Conservation (phyloP, 2,113 vertebrate species). For the Callospermophilus lateralis region DNA sequence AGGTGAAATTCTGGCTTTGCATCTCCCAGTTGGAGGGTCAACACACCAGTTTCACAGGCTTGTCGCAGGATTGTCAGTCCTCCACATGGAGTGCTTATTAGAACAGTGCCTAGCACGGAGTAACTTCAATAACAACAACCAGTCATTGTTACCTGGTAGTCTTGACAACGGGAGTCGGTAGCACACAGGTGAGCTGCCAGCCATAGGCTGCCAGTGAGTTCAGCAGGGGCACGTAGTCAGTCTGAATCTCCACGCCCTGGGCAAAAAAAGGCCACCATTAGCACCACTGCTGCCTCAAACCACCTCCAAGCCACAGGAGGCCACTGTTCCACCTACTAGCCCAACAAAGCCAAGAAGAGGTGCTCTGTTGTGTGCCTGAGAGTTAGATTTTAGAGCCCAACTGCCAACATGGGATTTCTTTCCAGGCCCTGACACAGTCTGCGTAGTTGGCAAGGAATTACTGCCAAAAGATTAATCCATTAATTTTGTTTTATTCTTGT, state of each 20-base stretch:
- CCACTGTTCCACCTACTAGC: accelerated
- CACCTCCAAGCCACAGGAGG: accelerated
- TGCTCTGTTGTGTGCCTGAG: not conserved
- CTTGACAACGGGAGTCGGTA: slow-evolving; percentile 96
- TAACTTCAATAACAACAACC: accelerated
- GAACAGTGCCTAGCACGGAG: not conserved
- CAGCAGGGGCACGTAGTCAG: slow-evolving; percentile 96
- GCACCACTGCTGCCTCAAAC: not conserved
- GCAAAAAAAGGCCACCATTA: slow-evolving; percentile 77
- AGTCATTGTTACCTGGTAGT: slow-evolving; percentile 92
- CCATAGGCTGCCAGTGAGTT: slow-evolving; percentile 96
- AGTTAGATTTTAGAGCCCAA: slow-evolving; percentile 46
- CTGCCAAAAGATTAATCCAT: slow-evolving; percentile 48
- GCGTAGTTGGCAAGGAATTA: not conserved
- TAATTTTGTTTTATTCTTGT: slow-evolving; percentile 47
- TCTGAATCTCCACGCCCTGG: slow-evolving; percentile 95
- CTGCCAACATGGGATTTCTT: slow-evolving; percentile 59
- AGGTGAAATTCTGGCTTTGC: no score
- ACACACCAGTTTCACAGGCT: not conserved
- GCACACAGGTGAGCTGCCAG: slow-evolving; percentile 98
- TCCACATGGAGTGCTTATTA: accelerated
- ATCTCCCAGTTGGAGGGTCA: not conserved
- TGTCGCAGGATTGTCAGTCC: no score
- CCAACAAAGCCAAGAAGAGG: slow-evolving; percentile 37
- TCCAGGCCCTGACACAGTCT: slow-evolving; percentile 20